Conservation (phyloP, 2,888 invertebrate species). For the Eilema depressum region DNA sequence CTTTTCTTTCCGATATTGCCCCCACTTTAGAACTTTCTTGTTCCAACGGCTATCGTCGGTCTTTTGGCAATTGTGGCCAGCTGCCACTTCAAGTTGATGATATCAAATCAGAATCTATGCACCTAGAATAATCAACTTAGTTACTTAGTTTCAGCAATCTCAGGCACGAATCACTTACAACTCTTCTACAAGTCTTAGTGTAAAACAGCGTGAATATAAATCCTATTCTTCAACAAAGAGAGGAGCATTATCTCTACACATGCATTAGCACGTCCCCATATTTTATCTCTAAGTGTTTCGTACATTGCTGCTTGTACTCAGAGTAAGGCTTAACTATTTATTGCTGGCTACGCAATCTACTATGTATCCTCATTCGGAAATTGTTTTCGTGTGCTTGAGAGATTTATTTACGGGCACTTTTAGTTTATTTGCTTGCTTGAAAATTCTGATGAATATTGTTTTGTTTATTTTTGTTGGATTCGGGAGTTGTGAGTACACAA, state of each 20-base stretch:
- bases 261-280: constrained; percentile 70
- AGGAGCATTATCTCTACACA: constrained; percentile 57
- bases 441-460: constrained; percentile 44
- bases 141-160: neutral
- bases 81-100: neutral
- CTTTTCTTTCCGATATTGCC: too few species aligned
- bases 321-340: constrained; percentile 54
- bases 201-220: constrained; percentile 30
- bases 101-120: neutral
- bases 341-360: constrained; percentile 47
- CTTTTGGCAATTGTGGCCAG: too few species aligned
- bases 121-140: neutral
- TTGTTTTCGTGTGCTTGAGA: constrained; percentile 50
- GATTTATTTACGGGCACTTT: constrained; percentile 52
- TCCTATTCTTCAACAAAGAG: constrained; percentile 39
- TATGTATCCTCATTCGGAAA: constrained; percentile 50
- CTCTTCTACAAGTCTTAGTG: constrained; percentile 12
- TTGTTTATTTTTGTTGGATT: constrained; percentile 16
- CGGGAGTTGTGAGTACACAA: constrained; percentile 4
- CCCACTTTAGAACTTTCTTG: too few species aligned
- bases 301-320: constrained; percentile 61
- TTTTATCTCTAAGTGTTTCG: constrained; percentile 70
- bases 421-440: constrained; percentile 44
- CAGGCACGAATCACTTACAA: constrained; percentile 15
- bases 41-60: too few species aligned